Conservation (phyloP, 2,113 vertebrate species). For the Saccopteryx leptura region DNA sequence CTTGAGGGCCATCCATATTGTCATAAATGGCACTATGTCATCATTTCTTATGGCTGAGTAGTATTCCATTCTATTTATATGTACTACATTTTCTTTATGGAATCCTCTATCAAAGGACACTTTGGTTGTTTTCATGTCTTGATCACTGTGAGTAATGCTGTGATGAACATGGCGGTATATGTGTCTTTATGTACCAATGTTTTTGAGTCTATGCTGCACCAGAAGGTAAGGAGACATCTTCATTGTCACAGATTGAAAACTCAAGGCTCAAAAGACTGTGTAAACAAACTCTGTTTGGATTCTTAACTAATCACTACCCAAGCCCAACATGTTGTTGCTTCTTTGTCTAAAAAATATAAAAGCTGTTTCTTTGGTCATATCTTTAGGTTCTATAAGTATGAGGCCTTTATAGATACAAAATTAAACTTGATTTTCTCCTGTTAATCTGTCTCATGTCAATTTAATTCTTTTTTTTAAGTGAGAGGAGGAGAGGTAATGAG, state of each 20-base stretch:
- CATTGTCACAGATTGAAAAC: neutral
- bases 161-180: no score
- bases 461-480: neutral
- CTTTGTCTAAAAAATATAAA: neutral
- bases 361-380: neutral
- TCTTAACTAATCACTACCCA: neutral
- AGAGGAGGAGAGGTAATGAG: no score
- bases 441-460: neutral
- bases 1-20: no score
- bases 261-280: neutral
- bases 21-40: no score
- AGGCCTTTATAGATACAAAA: neutral
- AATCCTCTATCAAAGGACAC: no score
- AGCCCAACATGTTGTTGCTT: neutral
- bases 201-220: no score
- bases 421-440: neutral
- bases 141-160: no score
- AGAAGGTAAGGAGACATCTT: neutral
- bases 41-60: no score
- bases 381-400: neutral
- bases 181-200: no score
- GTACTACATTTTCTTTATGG: no score
- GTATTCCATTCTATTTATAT: no score
- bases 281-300: neutral
- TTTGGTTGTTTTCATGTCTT: no score